Evolutionary conservation across 2,113 vertebrate genomes (phyloP).

Genomic region (Emberiza fucata): DNA sequence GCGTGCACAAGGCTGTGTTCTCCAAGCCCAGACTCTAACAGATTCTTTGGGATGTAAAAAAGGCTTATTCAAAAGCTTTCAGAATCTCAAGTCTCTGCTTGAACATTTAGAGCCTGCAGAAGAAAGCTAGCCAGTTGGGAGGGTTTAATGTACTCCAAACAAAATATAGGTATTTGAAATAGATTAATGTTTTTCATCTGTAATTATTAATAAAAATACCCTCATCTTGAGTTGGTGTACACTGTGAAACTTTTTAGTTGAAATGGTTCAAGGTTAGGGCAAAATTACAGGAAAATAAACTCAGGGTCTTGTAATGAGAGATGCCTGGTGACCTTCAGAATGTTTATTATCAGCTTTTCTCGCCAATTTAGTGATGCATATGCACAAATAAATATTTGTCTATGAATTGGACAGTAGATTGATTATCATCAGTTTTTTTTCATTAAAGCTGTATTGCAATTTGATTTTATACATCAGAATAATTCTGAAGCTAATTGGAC

Average conservation of each 20-base stretch:
- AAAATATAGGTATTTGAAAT: neutral
- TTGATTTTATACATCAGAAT: neutral
- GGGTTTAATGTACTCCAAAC: neutral
- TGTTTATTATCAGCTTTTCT: neutral
- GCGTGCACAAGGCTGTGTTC: neutral
- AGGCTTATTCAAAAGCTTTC: neutral
- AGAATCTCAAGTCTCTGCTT: neutral
- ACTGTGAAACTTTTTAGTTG: neutral
- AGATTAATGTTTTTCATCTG: neutral
- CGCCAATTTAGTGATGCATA: neutral
- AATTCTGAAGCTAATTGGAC: neutral
- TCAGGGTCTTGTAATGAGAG: neutral
- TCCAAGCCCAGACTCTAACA: neutral
- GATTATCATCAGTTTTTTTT: neutral
- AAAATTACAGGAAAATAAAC: neutral
- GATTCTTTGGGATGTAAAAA: neutral
- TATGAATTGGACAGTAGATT: neutral
- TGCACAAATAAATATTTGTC: neutral
- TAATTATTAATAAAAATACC: neutral
- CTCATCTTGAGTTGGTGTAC: neutral
- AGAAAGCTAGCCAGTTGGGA: neutral
- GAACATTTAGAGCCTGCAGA: neutral
- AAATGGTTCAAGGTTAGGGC: neutral
- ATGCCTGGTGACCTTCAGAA: neutral
- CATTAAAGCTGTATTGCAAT: neutral